These are phyloP conservation scores for Poeciliopsis prolifica DNA, from an alignment of 2,113 vertebrate genomes.

Conservation along the genomic window DNA sequence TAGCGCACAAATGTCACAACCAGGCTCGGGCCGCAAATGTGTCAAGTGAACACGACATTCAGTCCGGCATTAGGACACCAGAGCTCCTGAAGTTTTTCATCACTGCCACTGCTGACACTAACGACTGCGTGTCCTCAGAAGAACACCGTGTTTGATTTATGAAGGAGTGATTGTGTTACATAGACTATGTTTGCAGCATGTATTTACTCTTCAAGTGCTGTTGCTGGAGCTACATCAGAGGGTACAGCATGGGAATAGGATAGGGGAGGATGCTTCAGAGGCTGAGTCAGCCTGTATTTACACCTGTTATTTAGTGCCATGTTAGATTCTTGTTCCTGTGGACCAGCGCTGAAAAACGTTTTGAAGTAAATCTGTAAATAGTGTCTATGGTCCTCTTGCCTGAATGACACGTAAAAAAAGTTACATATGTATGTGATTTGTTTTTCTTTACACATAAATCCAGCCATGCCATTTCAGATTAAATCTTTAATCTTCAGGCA, in stretches of 20 bases:
- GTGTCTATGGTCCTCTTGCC: conserved; percentile 42
- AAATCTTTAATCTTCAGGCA: neutral
- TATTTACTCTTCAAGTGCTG: conserved; percentile 69
- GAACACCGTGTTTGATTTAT: conserved; percentile 62
- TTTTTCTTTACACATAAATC: neutral
- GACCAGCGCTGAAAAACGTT: conserved; percentile 70
- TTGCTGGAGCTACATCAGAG: conserved; percentile 71
- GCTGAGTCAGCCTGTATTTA: conserved; percentile 62
- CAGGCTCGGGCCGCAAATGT: conserved; percentile 56
- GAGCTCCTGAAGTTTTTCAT: conserved; percentile 54
- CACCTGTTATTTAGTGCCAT: conserved; percentile 75
- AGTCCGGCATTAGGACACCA: conserved; percentile 46
- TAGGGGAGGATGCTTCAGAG: conserved; percentile 48
- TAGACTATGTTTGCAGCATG: conserved; percentile 69
- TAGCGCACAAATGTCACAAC: conserved; percentile 63
- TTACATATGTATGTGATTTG: neutral
- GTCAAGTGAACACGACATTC: conserved; percentile 53
- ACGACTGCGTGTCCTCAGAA: conserved; percentile 33
- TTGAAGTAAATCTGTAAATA: conserved; percentile 66
- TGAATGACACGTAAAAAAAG: conserved; percentile 54
- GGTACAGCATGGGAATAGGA: conserved; percentile 56
- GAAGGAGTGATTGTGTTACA: conserved; percentile 61
- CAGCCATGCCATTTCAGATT: neutral
- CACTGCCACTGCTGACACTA: conserved; percentile 51
- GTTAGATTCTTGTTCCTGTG: conserved; percentile 70